Percentiles rank a stretch among this genome's conserved stretches.
Evolutionary conservation across 2,888 invertebrate species (phyloP).

Genomic region (Diarsia rubi): DNA sequence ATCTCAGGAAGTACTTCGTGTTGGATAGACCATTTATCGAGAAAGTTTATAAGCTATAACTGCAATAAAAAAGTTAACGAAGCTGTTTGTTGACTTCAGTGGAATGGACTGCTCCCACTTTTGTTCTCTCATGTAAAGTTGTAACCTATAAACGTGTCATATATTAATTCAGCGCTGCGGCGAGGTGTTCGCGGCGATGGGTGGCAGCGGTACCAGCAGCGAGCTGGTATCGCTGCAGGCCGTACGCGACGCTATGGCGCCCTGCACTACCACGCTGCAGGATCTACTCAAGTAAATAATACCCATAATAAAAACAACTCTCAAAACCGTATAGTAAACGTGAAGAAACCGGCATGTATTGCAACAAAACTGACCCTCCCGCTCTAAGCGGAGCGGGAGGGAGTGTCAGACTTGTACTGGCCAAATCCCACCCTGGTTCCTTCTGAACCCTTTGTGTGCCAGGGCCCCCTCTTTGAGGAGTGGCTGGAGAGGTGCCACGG

Average conservation of each 20-base stretch:
- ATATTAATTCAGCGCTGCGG: conserved; percentile 80
- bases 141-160: neutral
- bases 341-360: neutral
- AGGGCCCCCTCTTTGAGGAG: too few species aligned
- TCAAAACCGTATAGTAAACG: neutral
- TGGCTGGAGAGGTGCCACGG: too few species aligned
- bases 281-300: conserved; percentile 83
- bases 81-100: too few species aligned
- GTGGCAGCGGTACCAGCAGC: conserved; percentile 77
- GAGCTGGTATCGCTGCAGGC: conserved; percentile 85
- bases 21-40: too few species aligned
- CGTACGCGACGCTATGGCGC: conserved; percentile 87
- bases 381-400: too few species aligned
- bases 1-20: too few species aligned
- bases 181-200: conserved; percentile 89
- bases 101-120: neutral
- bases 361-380: too few species aligned
- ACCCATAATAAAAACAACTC: neutral
- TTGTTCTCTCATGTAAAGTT: neutral
- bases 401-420: too few species aligned
- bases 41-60: too few species aligned
- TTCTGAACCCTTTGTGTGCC: too few species aligned
- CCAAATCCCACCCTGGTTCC: too few species aligned
- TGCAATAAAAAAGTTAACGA: too few species aligned
- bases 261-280: conserved; percentile 81